Evolutionary conservation across 1,140 invertebrate genomes (phyloP), one percentile per base, ranked within the genome.

Genomic region (Dendroctonus valens): DNA sequence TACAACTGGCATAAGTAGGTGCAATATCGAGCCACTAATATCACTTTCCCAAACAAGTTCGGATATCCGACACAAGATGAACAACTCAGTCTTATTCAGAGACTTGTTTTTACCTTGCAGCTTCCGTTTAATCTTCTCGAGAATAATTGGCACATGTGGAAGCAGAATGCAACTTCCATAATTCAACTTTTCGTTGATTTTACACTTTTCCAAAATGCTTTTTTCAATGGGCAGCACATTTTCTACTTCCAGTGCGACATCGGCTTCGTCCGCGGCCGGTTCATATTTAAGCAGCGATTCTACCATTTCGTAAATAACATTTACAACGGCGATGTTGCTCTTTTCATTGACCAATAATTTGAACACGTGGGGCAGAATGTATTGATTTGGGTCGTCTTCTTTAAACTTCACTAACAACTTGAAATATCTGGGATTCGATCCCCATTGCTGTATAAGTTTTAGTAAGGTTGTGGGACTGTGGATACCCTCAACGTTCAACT

Each of bases 381-480:
- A 87, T 0, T 86, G 41, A 4, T 73, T 59, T 9, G 52, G 59
- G 6, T 71, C 63, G 65, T 81, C 72, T 8, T 80, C 75, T 49
- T 82, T 74, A 41, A 83, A 76, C 72, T 91, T 91, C 0, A 85
- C 81, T 40, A 95, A 81, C 5, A 94, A 77, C 15, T 83, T 73
- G 77, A 89, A 91, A 77, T 89, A 93, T 68, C 90, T 83, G 5
- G 90, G 85, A 80, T 91, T 87, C 69, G 85, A 81, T 65, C 87
- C 85, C 92, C 93, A 97, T 3, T 83, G 79, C 4, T 84, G 79
- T 7, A 96, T 83, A 4, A 97, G 78, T 77, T 90, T 93, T 8
- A 96, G 78, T 52, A 96, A 77, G 3, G 89, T 84, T 5, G 93
- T 94, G 2, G 93, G 92, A 72, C 86, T 89, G 70, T 93, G 87